Conservation (phyloP, 1,140 invertebrate species). For the Archivesica marissinica region DNA sequence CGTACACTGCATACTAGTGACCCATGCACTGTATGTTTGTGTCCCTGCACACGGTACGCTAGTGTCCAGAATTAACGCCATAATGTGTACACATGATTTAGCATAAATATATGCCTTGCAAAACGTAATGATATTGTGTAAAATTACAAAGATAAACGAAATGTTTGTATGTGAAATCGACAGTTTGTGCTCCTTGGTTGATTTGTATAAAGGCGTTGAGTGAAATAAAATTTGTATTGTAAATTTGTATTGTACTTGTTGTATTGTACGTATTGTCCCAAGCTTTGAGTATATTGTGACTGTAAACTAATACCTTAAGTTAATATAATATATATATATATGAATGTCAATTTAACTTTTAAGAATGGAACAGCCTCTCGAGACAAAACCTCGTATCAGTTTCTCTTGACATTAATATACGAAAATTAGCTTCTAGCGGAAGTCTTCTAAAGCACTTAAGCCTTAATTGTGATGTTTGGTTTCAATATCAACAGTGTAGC, state of each 20-base stretch:
- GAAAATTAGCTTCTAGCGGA: conserved; percentile 21
- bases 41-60: neutral
- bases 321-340: neutral
- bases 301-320: neutral
- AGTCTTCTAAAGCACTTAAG: conserved; percentile 8
- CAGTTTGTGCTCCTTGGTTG: no score
- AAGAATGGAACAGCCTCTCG: neutral
- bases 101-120: neutral
- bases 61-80: neutral
- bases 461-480: no score
- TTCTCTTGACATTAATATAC: conserved; percentile 13
- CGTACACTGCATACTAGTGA: no score
- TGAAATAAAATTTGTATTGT: neutral
- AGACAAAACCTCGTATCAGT: neutral
- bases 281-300: neutral
- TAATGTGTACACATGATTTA: neutral
- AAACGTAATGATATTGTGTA: neutral
- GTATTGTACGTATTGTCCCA: neutral
- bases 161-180: neutral
- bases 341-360: neutral
- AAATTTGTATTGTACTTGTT: no score
- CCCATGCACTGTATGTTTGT: neutral
- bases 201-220: no score
- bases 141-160: neutral
- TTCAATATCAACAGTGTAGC: no score